Conservation (phyloP, 2,888 invertebrate genomes). For the Allygus modestus region DNA sequence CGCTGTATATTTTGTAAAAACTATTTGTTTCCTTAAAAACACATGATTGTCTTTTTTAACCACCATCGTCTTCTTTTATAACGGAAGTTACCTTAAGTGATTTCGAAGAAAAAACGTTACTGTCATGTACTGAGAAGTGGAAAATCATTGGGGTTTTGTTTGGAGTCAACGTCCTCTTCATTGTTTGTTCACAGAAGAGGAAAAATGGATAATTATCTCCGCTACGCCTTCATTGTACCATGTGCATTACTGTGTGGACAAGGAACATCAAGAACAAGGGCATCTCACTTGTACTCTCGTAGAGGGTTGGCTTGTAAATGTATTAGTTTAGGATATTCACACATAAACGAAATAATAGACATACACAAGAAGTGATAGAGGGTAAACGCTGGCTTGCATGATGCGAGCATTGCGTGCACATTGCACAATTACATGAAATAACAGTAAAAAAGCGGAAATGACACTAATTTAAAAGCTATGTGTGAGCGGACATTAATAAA, state of each 20-base stretch:
- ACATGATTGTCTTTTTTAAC: too few relatives aligned
- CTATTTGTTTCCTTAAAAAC: too few relatives aligned
- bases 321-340: neutral
- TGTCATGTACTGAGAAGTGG: neutral
- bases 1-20: too few relatives aligned
- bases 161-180: constrained; percentile 9
- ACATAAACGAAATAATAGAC: neutral
- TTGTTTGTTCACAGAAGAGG: constrained; percentile 45
- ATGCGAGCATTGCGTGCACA: constrained; percentile 10
- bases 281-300: too few relatives aligned
- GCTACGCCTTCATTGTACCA: constrained; percentile 26
- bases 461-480: constrained; percentile 30
- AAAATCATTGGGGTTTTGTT: neutral
- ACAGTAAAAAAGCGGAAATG: constrained; percentile 37
- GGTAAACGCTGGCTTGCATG: constrained; percentile 27
- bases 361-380: neutral
- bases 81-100: too few relatives aligned
- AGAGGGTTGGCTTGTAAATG: neutral
- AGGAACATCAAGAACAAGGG: neutral
- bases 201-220: constrained; percentile 39
- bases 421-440: constrained; percentile 21
- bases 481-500: neutral
- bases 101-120: neutral
- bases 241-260: constrained; percentile 13
- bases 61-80: too few relatives aligned